Evolutionary conservation across 2,888 invertebrate genomes (phyloP).

Genomic region (Eupeodes luniger): DNA sequence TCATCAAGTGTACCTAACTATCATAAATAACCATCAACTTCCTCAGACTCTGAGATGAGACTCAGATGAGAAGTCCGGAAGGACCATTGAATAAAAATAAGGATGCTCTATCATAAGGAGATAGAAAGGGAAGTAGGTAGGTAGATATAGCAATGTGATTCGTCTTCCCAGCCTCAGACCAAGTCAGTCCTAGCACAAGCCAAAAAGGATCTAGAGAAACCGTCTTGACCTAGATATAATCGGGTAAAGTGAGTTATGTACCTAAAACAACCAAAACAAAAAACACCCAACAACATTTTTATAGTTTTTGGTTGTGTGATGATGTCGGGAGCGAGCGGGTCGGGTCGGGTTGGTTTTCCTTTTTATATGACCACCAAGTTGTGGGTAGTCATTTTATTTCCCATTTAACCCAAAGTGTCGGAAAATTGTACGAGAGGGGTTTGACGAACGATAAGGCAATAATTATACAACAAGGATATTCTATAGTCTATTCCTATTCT

Average conservation of each 20-base stretch:
- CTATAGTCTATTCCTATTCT: neutral
- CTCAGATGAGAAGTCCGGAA: conserved; percentile 35
- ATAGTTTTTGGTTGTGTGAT: neutral
- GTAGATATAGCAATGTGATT: too few species aligned
- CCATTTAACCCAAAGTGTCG: conserved; percentile 53
- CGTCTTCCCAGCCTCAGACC: too few species aligned
- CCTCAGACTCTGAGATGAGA: neutral
- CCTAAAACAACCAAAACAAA: conserved; percentile 4
- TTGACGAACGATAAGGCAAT: conserved; percentile 54
- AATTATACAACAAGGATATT: conserved; percentile 50
- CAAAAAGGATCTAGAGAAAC: conserved; percentile 34
- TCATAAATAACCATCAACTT: conserved; percentile 68
- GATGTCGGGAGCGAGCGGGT: neutral
- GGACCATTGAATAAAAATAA: conserved; percentile 43
- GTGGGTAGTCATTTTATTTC: conserved; percentile 51
- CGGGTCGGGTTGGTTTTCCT: conserved; percentile 7
- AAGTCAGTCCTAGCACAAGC: neutral
- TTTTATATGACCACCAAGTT: conserved; percentile 44
- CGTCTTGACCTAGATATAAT: conserved; percentile 49
- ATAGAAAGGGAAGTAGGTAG: neutral
- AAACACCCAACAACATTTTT: neutral
- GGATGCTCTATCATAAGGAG: conserved; percentile 13
- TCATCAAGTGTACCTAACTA: conserved; percentile 52
- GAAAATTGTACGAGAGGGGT: conserved; percentile 24
- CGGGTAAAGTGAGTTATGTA: conserved; percentile 48